Percentiles rank a stretch among this genome's conserved stretches.
phyloP scores from a whole-genome alignment of 1,140 invertebrate genomes.

The Ceratoteleas bidentatus region DNA sequence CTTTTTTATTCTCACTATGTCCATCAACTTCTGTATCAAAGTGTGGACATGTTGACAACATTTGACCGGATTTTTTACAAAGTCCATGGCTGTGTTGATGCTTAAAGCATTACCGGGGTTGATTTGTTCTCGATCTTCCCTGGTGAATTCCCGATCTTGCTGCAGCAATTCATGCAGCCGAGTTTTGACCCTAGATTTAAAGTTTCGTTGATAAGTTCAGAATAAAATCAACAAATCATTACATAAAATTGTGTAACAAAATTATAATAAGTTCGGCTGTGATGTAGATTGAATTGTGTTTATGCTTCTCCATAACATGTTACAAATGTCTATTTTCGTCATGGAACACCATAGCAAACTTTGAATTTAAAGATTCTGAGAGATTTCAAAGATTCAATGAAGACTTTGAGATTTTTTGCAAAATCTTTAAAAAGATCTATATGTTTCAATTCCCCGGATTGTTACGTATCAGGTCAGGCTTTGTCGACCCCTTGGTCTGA shows the following conservation, averaged over 20 bases:
- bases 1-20: constrained; percentile 91
- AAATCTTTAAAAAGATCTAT: no score
- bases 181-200: constrained; percentile 91
- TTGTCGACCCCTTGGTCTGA: no score
- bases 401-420: no score
- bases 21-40: constrained; percentile 92
- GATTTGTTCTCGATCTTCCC: constrained; percentile 91
- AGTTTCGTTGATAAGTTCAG: neutral
- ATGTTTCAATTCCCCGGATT: no score
- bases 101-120: constrained; percentile 95
- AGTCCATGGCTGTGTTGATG: constrained; percentile 93
- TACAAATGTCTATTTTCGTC: no score
- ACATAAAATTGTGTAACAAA: neutral
- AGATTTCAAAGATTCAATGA: no score
- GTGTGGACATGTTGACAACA: constrained; percentile 95
- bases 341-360: no score
- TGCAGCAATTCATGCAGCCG: constrained; percentile 96
- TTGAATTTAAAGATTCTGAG: no score
- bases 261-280: no score
- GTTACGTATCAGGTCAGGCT: no score
- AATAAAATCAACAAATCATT: constrained; percentile 5
- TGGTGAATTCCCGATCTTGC: constrained; percentile 93
- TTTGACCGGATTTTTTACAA: constrained; percentile 97
- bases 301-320: no score
- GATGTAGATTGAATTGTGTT: no score